Evolutionary conservation across 2,113 vertebrate genomes (phyloP).

Genomic region (Cyanoliseus patagonus): DNA sequence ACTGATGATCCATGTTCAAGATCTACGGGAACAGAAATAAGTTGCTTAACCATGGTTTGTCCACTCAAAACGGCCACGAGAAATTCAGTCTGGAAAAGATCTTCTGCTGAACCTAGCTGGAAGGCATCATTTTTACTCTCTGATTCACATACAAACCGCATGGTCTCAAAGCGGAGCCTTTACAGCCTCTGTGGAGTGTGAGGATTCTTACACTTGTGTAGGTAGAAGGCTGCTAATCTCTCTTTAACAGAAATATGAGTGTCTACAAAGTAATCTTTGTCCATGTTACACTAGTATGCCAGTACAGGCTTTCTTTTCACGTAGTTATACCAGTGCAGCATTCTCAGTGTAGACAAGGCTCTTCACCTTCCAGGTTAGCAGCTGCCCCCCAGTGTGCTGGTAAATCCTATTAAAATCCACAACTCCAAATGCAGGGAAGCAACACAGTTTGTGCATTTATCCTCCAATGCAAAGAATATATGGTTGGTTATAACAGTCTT

Average conservation of each 20-base stretch:
- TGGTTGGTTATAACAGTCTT: background rate
- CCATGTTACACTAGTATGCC: background rate
- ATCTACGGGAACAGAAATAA: background rate
- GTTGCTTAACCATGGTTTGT: background rate
- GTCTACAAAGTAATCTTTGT: background rate
- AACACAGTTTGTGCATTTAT: background rate
- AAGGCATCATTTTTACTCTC: background rate
- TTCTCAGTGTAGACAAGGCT: background rate
- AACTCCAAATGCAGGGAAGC: background rate
- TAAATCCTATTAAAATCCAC: background rate
- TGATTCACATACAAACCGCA: background rate
- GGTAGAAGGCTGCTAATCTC: background rate
- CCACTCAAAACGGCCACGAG: background rate
- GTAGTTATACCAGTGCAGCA: background rate
- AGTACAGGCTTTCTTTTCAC: background rate
- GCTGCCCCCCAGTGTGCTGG: background rate
- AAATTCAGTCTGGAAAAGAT: background rate
- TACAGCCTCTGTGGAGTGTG: background rate
- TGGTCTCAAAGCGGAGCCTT: background rate
- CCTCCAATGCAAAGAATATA: background rate
- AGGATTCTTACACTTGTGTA: background rate
- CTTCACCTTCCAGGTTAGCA: background rate
- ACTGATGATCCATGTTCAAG: background rate
- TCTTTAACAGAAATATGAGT: background rate
- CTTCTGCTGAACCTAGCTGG: background rate